A percentile compares a stretch with the other conserved stretches of the same genome.
These are phyloP conservation scores for Stegodyphus dumicola DNA, from an alignment of 1,140 invertebrate species.

Conservation along the genomic window DNA sequence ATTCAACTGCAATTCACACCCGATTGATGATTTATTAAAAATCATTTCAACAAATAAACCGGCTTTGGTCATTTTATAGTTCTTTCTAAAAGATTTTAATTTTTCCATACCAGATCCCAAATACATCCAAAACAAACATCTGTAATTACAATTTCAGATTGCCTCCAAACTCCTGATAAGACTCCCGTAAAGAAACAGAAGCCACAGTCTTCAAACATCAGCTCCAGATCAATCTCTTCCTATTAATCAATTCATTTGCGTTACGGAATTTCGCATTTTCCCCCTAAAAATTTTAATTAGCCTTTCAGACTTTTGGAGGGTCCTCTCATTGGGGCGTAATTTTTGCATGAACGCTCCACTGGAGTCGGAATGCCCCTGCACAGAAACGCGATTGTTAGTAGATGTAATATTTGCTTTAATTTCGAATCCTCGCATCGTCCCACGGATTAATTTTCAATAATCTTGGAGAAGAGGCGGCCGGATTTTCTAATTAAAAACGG, in stretches of 20 bases:
- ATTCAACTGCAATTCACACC: too few relatives aligned
- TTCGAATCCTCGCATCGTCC: constrained; percentile 26
- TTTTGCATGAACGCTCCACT: constrained; percentile 47
- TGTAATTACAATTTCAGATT: too few relatives aligned
- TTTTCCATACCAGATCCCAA: too few relatives aligned
- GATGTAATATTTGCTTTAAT: constrained; percentile 57
- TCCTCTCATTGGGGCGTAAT: background rate
- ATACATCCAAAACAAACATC: too few relatives aligned
- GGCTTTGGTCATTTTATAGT: too few relatives aligned
- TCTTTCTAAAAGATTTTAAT: too few relatives aligned
- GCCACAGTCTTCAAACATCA: too few relatives aligned
- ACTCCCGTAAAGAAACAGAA: too few relatives aligned
- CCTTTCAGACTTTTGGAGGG: constrained; percentile 27
- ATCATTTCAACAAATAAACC: too few relatives aligned
- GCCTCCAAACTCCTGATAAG: too few relatives aligned
- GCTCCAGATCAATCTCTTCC: background rate
- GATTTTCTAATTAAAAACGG: constrained; percentile 56
- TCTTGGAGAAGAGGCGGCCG: constrained; percentile 4
- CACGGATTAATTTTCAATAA: constrained; percentile 57
- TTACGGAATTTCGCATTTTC: constrained; percentile 20
- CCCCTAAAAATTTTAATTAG: constrained; percentile 47
- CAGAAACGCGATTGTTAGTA: background rate
- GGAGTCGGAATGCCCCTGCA: constrained; percentile 23
- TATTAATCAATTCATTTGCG: constrained; percentile 51
- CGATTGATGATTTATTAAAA: too few relatives aligned